Evolutionary conservation across 2,797 vertebrate genomes (phyloP), one percentile per base, ranked within the genome.

Genomic region (Fringilla coelebs): DNA sequence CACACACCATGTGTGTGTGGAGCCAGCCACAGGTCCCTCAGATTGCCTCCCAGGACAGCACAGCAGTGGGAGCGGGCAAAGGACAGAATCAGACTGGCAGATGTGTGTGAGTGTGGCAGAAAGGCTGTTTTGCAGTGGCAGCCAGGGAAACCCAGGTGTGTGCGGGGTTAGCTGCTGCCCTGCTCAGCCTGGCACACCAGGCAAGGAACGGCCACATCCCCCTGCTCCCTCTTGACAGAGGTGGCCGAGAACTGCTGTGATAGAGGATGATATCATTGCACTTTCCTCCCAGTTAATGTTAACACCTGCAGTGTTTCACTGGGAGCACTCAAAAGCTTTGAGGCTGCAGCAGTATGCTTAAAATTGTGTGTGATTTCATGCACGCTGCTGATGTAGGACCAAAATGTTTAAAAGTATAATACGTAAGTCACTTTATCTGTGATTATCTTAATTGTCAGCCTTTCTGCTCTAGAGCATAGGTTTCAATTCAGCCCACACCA

Each of bases 1-100:
- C 57, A 8, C 1, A 0, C 22, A 20, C 2, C 7, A 0, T 6
- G 0, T 12, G 17, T 9, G 3, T 36, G 38, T 34, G n/a, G 14
- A 28, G 34, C 68, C 10, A 21, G 32, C 31, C 3, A 0, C 32
- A 15, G 46, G 29, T 61, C 13, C 3, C 28, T 38, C 10, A 1
- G 24, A 7, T 32, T 22, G n/a, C 46, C n/a, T 54, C 0, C 0
- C 3, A 17, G 85, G 28, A 46, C 51, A n/a, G n/a, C 0, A 0
- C 20, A 15, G 48, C 16, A 32, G n/a, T 19, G 48, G 36, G 61
- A 77, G 61, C 2, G 45, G 61, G 25, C 0, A 0, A 60, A 40
- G 55, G 55, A 8, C 43, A 31, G 29, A 2, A n/a, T 48, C 70
- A 81, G 70, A 8, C 66, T 4, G 2, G 54, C 28, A 58, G 51